Conservation (phyloP, 1,140 invertebrate genomes). For the Atta colombica region DNA sequence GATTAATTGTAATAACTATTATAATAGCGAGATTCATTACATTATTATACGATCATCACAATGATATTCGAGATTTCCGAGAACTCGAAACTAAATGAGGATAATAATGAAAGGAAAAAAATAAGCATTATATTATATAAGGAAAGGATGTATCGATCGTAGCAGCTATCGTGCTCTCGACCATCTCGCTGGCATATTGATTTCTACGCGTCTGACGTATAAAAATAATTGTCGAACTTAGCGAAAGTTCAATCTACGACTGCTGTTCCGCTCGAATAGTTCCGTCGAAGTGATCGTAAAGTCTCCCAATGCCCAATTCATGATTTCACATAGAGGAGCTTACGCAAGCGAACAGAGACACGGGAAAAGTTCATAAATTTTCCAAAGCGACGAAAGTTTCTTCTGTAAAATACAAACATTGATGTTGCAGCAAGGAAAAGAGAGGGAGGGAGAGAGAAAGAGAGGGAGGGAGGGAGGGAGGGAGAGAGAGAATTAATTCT, state of each 20-base stretch:
- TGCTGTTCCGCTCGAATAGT: conserved; percentile 52
- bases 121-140: not conserved
- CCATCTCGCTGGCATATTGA: conserved; percentile 34
- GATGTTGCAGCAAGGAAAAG: not conserved
- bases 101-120: conserved; percentile 29
- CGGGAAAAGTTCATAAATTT: conserved; percentile 49
- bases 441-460: not conserved
- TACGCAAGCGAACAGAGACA: conserved; percentile 43
- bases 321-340: conserved; percentile 51
- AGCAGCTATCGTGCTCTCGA: not conserved
- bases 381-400: conserved; percentile 44
- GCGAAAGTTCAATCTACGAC: conserved; percentile 52
- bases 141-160: conserved; percentile 44
- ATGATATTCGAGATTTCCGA: conserved; percentile 27
- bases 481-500: conserved; percentile 20
- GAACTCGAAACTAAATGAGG: conserved; percentile 18
- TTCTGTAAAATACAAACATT: conserved; percentile 50
- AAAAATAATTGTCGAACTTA: conserved; percentile 63
- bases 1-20: not conserved
- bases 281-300: conserved; percentile 52
- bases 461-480: not conserved
- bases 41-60: not conserved
- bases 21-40: conserved; percentile 16
- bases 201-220: conserved; percentile 37
- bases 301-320: conserved; percentile 50